phyloP scores from a whole-genome alignment of 2,888 invertebrate species.

The Hoplodrina blanda region DNA sequence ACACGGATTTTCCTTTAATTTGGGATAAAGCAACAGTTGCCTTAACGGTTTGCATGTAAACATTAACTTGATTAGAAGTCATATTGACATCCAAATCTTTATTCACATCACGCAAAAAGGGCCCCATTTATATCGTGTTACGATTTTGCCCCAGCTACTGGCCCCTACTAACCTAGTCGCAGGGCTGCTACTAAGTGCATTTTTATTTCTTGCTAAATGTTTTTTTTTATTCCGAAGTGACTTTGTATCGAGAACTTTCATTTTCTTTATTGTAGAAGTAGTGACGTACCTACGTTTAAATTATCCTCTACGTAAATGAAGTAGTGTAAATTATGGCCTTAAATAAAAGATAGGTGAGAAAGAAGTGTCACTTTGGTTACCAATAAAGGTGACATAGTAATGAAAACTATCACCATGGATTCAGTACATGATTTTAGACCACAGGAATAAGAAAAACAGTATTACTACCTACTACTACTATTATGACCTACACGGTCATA shows the following conservation, averaged over 20 bases:
- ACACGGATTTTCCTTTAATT: slow-evolving; percentile 21
- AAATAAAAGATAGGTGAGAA: neutral
- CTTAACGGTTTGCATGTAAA: slow-evolving; percentile 2
- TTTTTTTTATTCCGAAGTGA: neutral
- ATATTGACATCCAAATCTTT: neutral
- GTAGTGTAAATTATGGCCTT: neutral
- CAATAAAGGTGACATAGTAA: neutral
- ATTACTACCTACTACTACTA: no score
- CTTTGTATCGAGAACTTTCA: neutral
- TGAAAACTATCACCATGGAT: no score
- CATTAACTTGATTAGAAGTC: neutral
- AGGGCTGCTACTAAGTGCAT: slow-evolving; percentile 11
- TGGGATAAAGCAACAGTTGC: slow-evolving; percentile 32
- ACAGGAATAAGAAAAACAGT: no score
- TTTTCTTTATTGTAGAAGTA: no score
- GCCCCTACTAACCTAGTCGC: slow-evolving; percentile 19
- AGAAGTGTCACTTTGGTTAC: neutral
- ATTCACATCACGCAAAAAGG: slow-evolving; percentile 2
- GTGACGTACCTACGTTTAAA: neutral
- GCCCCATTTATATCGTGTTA: slow-evolving; percentile 1
- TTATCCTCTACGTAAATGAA: fast-evolving
- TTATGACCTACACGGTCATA: no score
- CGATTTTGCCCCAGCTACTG: slow-evolving; percentile 5
- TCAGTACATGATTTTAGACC: no score
- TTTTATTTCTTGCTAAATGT: neutral